Evolutionary conservation across 2,113 vertebrate genomes (phyloP).

Genomic region (Passer domesticus): DNA sequence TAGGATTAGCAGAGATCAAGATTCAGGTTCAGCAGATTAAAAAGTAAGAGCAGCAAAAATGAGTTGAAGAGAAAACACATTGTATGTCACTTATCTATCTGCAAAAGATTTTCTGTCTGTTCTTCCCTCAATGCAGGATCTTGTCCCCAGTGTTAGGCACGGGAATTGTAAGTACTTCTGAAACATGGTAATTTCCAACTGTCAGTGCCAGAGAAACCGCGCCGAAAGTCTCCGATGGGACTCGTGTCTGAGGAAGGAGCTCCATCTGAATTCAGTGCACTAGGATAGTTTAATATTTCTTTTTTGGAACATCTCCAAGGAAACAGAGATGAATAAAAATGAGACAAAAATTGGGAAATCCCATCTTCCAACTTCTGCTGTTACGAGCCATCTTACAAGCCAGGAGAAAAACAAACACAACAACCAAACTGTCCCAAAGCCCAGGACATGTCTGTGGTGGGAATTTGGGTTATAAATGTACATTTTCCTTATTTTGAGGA

Average conservation of each 20-base stretch:
- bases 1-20: conserved; percentile 25
- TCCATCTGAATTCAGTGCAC: conserved; percentile 51
- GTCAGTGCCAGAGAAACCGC: conserved; percentile 27
- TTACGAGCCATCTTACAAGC: background rate
- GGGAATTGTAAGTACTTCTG: conserved; percentile 48
- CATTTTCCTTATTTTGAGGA: background rate
- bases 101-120: background rate
- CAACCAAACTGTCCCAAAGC: background rate
- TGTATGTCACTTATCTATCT: background rate
- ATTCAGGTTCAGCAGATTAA: conserved; percentile 1
- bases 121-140: background rate
- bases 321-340: conserved; percentile 9
- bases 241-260: background rate
- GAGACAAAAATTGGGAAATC: conserved; percentile 15
- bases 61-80: background rate
- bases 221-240: conserved; percentile 4
- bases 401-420: background rate
- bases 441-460: background rate
- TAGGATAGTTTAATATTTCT: conserved; percentile 24
- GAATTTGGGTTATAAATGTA: background rate
- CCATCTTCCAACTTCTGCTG: background rate
- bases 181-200: conserved; percentile 56
- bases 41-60: background rate
- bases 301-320: conserved; percentile 51
- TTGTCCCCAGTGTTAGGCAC: background rate